Percentiles rank a stretch among this genome's conserved stretches.
phyloP scores from a whole-genome alignment of 2,888 invertebrate species.

The Drosophila kuntzei region DNA sequence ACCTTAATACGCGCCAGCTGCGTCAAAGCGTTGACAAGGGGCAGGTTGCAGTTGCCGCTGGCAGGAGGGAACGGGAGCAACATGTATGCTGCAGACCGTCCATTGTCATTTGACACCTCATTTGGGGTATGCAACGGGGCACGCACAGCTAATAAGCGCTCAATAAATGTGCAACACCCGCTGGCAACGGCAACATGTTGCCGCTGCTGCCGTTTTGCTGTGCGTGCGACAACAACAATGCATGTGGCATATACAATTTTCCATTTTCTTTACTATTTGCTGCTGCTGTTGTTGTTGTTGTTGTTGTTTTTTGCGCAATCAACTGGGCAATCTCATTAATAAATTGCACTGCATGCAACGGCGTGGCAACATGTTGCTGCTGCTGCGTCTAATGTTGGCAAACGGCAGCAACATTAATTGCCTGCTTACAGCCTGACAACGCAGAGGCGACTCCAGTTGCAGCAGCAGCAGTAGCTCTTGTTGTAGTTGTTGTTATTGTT shows the following conservation, averaged over 20 bases:
- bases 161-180: constrained; percentile 84
- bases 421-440: constrained; percentile 75
- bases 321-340: constrained; percentile 84
- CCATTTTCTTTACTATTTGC: not conserved
- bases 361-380: constrained; percentile 63
- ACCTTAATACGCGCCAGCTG: constrained; percentile 81
- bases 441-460: constrained; percentile 41
- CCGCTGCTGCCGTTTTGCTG: constrained; percentile 26
- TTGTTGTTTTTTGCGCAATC: constrained; percentile 66
- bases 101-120: constrained; percentile 85
- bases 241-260: constrained; percentile 59
- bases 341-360: constrained; percentile 83
- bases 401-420: constrained; percentile 75
- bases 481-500: constrained; percentile 36
- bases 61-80: constrained; percentile 26
- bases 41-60: constrained; percentile 19
- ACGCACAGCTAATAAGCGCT: constrained; percentile 81
- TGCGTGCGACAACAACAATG: constrained; percentile 67
- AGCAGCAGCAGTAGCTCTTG: constrained; percentile 42
- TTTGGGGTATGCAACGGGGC: constrained; percentile 68
- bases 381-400: constrained; percentile 40
- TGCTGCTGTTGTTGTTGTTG: not conserved
- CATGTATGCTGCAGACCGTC: constrained; percentile 13
- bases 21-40: constrained; percentile 45
- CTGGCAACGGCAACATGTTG: constrained; percentile 62